Percentiles rank a stretch among this genome's conserved stretches.
Evolutionary conservation across 2,113 vertebrate genomes (phyloP).

Genomic region (Upupa epops): DNA sequence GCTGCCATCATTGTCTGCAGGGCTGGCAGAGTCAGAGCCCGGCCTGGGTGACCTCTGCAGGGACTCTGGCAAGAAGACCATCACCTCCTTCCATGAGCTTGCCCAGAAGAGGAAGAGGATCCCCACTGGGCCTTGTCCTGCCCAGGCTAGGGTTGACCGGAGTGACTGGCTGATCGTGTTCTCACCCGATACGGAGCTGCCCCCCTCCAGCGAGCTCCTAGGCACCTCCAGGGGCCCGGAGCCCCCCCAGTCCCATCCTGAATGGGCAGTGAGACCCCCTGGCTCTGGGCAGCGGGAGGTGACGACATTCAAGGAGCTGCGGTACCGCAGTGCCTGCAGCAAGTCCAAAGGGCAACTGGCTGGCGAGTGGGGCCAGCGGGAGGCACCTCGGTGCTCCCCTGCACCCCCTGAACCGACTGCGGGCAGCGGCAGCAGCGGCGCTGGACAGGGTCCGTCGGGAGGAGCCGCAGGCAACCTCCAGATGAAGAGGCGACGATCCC

Average conservation of each 20-base stretch:
- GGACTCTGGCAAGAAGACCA: constrained; percentile 45
- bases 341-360: constrained; percentile 70
- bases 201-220: constrained; percentile 57
- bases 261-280: constrained; percentile 43
- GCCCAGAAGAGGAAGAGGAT: constrained; percentile 83
- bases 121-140: constrained; percentile 20
- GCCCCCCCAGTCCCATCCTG: constrained; percentile 75
- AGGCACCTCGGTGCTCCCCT: rapidly evolving
- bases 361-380: constrained; percentile 59
- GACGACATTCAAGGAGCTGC: constrained; percentile 92
- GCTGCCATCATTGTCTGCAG: rapidly evolving
- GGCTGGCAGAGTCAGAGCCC: rapidly evolving
- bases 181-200: constrained; percentile 86
- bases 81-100: constrained; percentile 92
- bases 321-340: constrained; percentile 74
- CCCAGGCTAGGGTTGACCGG: constrained; percentile 78
- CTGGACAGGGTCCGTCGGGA: not conserved
- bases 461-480: constrained; percentile 76
- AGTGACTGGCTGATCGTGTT: constrained; percentile 96
- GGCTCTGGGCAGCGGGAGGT: constrained; percentile 75
- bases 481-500: constrained; percentile 78
- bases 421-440: not conserved
- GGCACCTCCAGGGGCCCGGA: not conserved
- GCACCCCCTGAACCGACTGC: rapidly evolving
- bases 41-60: not conserved